A percentile compares a stretch with the other conserved stretches of the same genome.
Conservation (phyloP, 1,140 invertebrate genomes). For the Drosophila repletoides region DNA sequence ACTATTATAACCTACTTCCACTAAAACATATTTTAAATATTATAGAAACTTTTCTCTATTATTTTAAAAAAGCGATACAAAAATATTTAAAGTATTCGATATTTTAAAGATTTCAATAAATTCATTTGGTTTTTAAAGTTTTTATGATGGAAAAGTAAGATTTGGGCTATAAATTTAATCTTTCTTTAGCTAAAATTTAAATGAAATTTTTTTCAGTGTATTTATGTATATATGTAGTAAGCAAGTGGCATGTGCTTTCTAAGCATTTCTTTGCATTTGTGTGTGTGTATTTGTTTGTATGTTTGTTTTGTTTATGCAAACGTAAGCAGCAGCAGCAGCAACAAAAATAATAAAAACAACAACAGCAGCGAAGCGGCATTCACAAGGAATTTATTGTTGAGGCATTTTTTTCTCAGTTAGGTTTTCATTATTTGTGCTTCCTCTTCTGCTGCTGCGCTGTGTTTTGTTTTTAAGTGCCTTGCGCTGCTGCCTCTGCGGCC, state of each 20-base stretch:
- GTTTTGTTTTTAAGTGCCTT: slow-evolving; percentile 52
- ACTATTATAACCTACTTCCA: too few relatives aligned
- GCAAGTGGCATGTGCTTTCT: slow-evolving; percentile 4
- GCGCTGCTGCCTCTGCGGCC: too few relatives aligned
- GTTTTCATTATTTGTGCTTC: slow-evolving; percentile 21
- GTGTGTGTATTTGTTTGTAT: slow-evolving; percentile 12
- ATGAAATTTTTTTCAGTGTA: too few relatives aligned
- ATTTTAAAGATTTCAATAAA: too few relatives aligned
- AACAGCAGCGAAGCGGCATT: slow-evolving; percentile 4
- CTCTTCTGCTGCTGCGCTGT: slow-evolving; percentile 7
- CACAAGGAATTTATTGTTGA: slow-evolving; percentile 78
- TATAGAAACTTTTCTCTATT: too few relatives aligned
- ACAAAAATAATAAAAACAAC: not conserved
- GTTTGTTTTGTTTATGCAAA: slow-evolving; percentile 32
- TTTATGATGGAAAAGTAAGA: too few relatives aligned
- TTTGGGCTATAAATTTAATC: too few relatives aligned
- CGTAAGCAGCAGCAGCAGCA: slow-evolving; percentile 22
- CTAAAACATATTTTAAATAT: too few relatives aligned
- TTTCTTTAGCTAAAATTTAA: too few relatives aligned
- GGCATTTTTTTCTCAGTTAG: slow-evolving; percentile 57
- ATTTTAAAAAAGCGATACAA: too few relatives aligned
- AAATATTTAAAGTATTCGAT: too few relatives aligned
- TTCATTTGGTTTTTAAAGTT: too few relatives aligned
- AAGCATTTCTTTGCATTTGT: slow-evolving; percentile 15
- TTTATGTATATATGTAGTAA: not conserved